Base-by-base conservation (phyloP, 2,797 vertebrate genomes). In the Coregonus suidteri region DNA sequence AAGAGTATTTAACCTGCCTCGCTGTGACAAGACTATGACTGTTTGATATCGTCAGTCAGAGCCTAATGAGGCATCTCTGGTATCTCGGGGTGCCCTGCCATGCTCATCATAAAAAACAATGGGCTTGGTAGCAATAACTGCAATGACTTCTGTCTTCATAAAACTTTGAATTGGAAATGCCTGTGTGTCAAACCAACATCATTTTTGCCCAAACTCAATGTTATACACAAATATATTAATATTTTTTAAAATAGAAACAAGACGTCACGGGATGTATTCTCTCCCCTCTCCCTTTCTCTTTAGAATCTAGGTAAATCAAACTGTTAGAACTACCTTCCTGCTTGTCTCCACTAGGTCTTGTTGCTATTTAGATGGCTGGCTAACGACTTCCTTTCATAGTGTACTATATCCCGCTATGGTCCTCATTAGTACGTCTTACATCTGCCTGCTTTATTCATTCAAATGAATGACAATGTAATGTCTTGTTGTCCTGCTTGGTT, bases 291-390 rank as follows among this genome's bases (percentile, higher is more conserved):
- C 7, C 2, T 64, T 25, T 20, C 20, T 30, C 20, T 7, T 9
- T 25, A 64, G 9, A 11, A 11, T 30, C 6, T 9, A 13, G 20
- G 9, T 64, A 64, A 64, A 25, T 25, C 59, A 20, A 64, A 20
- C n/a, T 62, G 7, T 62, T 62, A 62, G 4, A 62, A 20, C 30
- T 35, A 34, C 30, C 35, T 67, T 66, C 15, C 18, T 16, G 30
- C 47, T 18, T 54, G 47, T 68, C 77, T 41, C 7, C 30, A 25
- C 16, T 30, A 41, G 31, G 31, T 20, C 31, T 68, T 56, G 67
- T 18, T 53, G 41, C 54, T 65, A 52, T 75, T 70, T 51, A 75
- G 18, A 25, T 64, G 62, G 73, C 16, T 62, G 14, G 37, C 35
- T 20, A 62, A 62, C 6, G 0, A 25, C 20, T 7, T 20, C 14